phyloP scores from a whole-genome alignment of 2,888 invertebrate genomes.

The Nomada fabriciana region DNA sequence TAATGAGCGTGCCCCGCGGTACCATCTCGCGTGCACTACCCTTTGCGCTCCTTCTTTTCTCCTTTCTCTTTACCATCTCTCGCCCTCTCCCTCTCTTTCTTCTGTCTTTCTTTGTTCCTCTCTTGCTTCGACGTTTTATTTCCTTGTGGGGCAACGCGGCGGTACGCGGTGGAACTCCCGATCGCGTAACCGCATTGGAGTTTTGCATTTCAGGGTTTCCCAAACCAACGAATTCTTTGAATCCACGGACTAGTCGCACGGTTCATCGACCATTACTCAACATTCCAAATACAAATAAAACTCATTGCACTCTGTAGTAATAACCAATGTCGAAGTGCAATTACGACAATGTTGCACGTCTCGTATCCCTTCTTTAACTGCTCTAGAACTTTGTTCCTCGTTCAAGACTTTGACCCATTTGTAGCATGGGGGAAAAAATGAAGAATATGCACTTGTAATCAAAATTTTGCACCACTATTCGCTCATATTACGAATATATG shows the following conservation, averaged over 20 bases:
- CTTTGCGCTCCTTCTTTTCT: constrained; percentile 38
- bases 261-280: not conserved
- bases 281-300: not conserved
- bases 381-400: too few species aligned
- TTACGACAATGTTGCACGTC: too few species aligned
- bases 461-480: too few species aligned
- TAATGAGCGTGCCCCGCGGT: constrained; percentile 69
- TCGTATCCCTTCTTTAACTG: too few species aligned
- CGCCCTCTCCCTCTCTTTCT: constrained; percentile 6
- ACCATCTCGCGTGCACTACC: constrained; percentile 43
- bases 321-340: not conserved
- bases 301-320: not conserved
- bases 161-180: constrained; percentile 56
- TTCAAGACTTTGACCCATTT: too few species aligned
- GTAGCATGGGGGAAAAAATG: too few species aligned
- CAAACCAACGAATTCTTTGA: constrained; percentile 34
- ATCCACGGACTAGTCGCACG: not conserved
- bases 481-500: too few species aligned
- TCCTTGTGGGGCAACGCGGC: constrained; percentile 62
- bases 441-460: too few species aligned
- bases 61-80: constrained; percentile 20
- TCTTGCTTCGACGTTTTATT: constrained; percentile 22
- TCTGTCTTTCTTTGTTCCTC: constrained; percentile 25
- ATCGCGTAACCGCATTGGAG: constrained; percentile 56
- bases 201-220: constrained; percentile 55